phyloP scores from a whole-genome alignment of 1,140 invertebrate species.

The Solen grandis region DNA sequence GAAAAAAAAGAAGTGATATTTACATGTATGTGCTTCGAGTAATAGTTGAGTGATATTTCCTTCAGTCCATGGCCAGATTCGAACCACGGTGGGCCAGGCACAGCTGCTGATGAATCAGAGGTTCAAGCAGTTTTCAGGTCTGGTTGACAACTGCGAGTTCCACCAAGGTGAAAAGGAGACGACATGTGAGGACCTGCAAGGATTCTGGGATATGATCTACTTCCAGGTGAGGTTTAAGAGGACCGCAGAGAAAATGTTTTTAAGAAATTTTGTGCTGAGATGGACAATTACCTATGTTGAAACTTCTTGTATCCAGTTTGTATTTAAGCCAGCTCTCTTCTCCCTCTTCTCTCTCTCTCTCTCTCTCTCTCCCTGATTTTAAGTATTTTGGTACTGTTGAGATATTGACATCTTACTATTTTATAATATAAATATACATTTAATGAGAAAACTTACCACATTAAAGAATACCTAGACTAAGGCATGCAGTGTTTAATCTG shows the following conservation, averaged over 20 bases:
- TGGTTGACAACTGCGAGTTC: conserved; percentile 86
- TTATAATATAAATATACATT: too few relatives aligned
- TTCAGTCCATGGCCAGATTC: conserved; percentile 83
- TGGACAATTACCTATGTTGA: not conserved
- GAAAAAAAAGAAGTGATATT: too few relatives aligned
- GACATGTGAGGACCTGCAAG: conserved; percentile 86
- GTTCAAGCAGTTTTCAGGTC: conserved; percentile 85
- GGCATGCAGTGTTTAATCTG: too few relatives aligned
- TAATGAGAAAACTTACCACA: too few relatives aligned
- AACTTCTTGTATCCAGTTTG: not conserved
- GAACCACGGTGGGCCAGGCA: conserved; percentile 86
- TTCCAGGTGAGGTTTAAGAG: conserved; percentile 84
- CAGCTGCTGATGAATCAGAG: conserved; percentile 86
- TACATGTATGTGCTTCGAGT: too few relatives aligned
- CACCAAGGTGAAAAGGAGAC: conserved; percentile 84
- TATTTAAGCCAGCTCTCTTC: not conserved
- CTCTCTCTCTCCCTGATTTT: too few relatives aligned
- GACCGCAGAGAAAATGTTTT: too few relatives aligned
- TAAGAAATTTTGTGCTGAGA: too few relatives aligned
- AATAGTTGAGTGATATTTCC: too few relatives aligned
- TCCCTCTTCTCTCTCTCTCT: not conserved
- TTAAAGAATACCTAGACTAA: too few relatives aligned
- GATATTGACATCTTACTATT: too few relatives aligned
- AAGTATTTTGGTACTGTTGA: too few relatives aligned
- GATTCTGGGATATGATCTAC: conserved; percentile 89